Evolutionary conservation across 1,140 invertebrate genomes (phyloP).

Genomic region (Gryon sp.): DNA sequence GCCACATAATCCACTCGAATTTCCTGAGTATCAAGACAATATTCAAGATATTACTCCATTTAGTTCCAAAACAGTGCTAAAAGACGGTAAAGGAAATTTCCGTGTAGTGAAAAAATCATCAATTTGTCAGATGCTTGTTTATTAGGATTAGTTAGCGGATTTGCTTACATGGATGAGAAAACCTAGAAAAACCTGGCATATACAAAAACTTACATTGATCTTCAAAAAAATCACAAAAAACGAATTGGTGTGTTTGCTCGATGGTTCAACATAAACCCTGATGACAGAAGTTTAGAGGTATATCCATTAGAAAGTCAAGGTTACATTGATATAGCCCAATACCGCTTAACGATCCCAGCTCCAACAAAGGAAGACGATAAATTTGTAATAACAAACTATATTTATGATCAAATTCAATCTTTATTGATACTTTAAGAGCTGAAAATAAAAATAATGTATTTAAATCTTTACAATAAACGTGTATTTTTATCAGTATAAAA

Average conservation of each 20-base stretch:
- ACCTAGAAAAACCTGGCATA: neutral
- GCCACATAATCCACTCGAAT: no score
- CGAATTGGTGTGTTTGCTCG: neutral
- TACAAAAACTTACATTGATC: neutral
- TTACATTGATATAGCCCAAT: neutral
- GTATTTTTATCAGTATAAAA: no score
- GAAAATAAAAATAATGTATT: no score
- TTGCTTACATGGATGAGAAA: constrained; percentile 1
- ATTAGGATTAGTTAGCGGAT: neutral
- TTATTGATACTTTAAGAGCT: no score
- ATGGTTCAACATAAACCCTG: neutral
- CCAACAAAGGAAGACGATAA: neutral
- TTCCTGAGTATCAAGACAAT: no score
- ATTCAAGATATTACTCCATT: no score
- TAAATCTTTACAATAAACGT: no score
- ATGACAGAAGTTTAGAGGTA: neutral
- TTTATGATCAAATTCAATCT: neutral
- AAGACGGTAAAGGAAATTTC: no score
- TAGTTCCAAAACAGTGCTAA: no score
- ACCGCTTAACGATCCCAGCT: neutral
- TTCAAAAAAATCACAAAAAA: neutral
- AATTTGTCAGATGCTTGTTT: neutral
- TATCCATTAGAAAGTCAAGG: neutral
- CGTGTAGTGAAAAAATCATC: no score
- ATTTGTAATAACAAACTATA: neutral